These are phyloP conservation scores for Semotilus atromaculatus DNA, from an alignment of 2,797 vertebrate genomes.

Conservation along the genomic window DNA sequence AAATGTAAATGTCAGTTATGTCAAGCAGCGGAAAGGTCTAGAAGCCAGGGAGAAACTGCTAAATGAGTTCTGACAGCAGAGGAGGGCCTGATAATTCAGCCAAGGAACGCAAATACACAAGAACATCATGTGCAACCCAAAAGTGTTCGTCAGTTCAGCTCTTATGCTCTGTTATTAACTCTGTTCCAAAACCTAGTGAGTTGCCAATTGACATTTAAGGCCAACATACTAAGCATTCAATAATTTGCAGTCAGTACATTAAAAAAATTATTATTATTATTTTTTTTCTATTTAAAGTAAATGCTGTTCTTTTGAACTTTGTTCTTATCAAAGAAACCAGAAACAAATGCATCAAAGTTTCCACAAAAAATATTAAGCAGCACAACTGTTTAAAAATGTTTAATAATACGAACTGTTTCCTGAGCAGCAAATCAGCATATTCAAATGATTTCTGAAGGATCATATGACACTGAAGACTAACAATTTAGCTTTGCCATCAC, in stretches of 20 bases:
- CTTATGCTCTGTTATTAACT: neutral
- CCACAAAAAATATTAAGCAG: neutral
- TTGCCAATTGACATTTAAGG: neutral
- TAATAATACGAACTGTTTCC: neutral
- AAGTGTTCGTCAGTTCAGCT: neutral
- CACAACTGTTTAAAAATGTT: neutral
- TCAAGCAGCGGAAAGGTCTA: constrained; percentile 73
- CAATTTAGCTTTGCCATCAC: neutral
- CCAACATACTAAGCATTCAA: neutral
- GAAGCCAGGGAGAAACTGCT: constrained; percentile 61
- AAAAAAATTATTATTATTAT: too few species aligned
- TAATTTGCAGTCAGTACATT: neutral
- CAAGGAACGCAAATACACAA: constrained; percentile 35
- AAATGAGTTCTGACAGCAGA: constrained; percentile 75
- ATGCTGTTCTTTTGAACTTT: neutral
- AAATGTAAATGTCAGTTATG: constrained; percentile 81
- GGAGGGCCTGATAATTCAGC: constrained; percentile 51
- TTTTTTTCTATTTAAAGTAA: neutral
- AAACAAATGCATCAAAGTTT: neutral
- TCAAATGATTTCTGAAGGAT: neutral
- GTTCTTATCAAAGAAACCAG: neutral
- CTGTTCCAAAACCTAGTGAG: neutral
- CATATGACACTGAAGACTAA: neutral
- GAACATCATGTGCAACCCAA: constrained; percentile 46
- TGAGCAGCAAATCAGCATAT: neutral